Percentiles rank a stretch among this genome's conserved stretches.
phyloP scores from a whole-genome alignment of 64 coral and sea anemone species.

The Hydrozoanthus tunicans region DNA sequence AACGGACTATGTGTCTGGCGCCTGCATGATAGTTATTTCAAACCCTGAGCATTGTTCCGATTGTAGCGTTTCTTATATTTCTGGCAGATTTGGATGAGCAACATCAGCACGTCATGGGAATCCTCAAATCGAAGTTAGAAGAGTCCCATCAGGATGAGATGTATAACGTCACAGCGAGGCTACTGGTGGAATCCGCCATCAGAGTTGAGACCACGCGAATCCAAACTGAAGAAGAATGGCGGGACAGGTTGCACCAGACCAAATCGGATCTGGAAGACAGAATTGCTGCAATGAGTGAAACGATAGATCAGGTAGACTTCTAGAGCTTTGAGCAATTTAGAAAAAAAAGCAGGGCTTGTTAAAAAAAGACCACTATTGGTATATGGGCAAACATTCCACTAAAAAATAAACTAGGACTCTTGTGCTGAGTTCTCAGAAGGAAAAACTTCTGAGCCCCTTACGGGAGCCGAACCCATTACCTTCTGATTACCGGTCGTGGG shows the following conservation, averaged over 20 bases:
- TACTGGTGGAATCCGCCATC: slow-evolving; percentile 82
- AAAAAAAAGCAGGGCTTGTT: background rate
- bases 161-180: slow-evolving; percentile 74
- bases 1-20: too few species aligned
- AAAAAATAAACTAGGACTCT: too few species aligned
- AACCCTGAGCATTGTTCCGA: too few species aligned
- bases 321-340: background rate
- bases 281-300: slow-evolving; percentile 43
- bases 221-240: slow-evolving; percentile 79
- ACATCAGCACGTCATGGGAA: slow-evolving; percentile 73
- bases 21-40: too few species aligned
- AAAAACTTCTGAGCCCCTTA: too few species aligned
- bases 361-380: background rate
- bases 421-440: too few species aligned
- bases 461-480: too few species aligned
- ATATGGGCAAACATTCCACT: too few species aligned
- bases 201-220: slow-evolving; percentile 75
- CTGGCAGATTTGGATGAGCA: slow-evolving; percentile 66
- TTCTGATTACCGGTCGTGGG: too few species aligned
- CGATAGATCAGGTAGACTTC: slow-evolving; percentile 49
- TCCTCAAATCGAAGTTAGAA: slow-evolving; percentile 69
- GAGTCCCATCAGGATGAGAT: slow-evolving; percentile 77
- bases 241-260: slow-evolving; percentile 61
- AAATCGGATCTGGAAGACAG: slow-evolving; percentile 40
- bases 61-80: background rate